Evolutionary conservation across 1,140 invertebrate genomes (phyloP).

Genomic region (Drosophila pallidifrons): DNA sequence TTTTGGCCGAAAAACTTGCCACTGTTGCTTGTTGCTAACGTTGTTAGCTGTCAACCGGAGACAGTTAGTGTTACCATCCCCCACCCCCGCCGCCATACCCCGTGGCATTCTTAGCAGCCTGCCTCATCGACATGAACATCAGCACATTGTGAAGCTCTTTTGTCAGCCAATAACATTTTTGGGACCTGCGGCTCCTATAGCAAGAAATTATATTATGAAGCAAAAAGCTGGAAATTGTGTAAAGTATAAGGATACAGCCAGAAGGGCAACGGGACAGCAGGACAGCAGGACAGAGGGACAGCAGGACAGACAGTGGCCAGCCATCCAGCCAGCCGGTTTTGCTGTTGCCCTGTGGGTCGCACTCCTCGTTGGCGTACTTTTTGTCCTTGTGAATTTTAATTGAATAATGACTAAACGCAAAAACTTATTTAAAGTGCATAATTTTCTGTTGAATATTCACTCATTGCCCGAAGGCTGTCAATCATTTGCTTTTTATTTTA

Average conservation of each 20-base stretch:
- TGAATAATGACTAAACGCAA: conserved; percentile 61
- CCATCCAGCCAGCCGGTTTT: too few relatives aligned
- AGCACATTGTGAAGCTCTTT: conserved; percentile 35
- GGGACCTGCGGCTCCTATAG: conserved; percentile 42
- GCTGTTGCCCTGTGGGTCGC: background rate
- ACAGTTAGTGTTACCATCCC: conserved; percentile 10
- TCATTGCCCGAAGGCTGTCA: conserved; percentile 47
- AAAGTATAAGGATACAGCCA: conserved; percentile 12
- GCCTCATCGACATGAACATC: conserved; percentile 19
- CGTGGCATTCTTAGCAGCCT: conserved; percentile 18
- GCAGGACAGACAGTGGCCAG: background rate
- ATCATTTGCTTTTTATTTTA: conserved; percentile 34
- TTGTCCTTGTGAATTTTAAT: conserved; percentile 54
- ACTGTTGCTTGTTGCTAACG: conserved; percentile 36
- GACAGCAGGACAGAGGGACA: background rate
- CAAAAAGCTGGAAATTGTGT: conserved; percentile 27
- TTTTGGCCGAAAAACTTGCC: conserved; percentile 11
- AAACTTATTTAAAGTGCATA: conserved; percentile 69
- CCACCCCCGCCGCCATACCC: background rate
- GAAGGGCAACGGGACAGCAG: background rate
- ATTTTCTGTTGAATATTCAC: conserved; percentile 50
- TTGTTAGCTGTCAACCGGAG: conserved; percentile 43
- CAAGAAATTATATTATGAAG: conserved; percentile 50
- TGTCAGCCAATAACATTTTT: conserved; percentile 53
- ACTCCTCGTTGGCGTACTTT: background rate